phyloP scores from a whole-genome alignment of 2,113 vertebrate species.

The Tonatia bakeri region DNA sequence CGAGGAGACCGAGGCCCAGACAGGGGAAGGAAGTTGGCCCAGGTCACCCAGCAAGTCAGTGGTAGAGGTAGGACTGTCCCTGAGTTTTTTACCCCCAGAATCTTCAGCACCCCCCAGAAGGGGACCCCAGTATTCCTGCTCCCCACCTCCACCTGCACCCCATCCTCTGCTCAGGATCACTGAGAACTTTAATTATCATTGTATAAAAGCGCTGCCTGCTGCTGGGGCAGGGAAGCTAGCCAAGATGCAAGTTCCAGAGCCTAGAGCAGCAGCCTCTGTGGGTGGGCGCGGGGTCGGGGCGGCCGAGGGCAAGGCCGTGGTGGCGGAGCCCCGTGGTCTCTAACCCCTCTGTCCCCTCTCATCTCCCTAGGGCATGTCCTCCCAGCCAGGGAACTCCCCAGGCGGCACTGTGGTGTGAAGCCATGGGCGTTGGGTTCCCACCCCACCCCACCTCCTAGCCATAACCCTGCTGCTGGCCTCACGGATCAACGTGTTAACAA shows the following conservation, averaged over 20 bases:
- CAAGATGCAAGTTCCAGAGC: not conserved
- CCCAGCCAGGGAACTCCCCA: slow-evolving; percentile 91
- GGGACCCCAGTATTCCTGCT: not conserved
- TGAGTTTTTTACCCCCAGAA: not conserved
- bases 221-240: not conserved
- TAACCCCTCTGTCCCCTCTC: slow-evolving; percentile 18
- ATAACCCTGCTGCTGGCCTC: slow-evolving; percentile 30
- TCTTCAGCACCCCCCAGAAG: not conserved
- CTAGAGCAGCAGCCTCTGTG: not conserved
- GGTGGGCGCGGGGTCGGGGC: not conserved
- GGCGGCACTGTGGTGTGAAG: slow-evolving; percentile 92
- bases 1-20: slow-evolving; percentile 69
- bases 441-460: not conserved
- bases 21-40: slow-evolving; percentile 73
- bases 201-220: not conserved
- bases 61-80: slow-evolving; percentile 72
- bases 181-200: not conserved
- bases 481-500: slow-evolving; percentile 59
- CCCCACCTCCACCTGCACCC: not conserved
- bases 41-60: slow-evolving; percentile 75
- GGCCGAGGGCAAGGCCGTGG: not conserved
- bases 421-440: not conserved
- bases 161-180: not conserved
- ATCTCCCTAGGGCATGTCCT: slow-evolving; percentile 82
- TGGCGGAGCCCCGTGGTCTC: slow-evolving; percentile 20